Evolutionary conservation across 2,113 vertebrate species (phyloP).

Genomic region (Alosa alosa): DNA sequence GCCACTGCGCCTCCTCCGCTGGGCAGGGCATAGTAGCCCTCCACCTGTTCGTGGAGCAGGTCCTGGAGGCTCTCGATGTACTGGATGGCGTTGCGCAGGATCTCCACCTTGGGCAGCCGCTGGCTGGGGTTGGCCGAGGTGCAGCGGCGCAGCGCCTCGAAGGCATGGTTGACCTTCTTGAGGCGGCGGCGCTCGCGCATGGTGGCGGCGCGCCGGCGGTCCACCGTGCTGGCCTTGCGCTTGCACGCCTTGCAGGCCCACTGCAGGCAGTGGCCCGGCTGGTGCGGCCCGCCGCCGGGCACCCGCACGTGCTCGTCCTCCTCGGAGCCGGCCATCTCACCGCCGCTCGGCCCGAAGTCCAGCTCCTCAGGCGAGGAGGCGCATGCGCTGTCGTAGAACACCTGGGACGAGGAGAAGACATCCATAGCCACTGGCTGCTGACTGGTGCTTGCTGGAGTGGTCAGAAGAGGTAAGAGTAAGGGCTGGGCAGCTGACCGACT

Average conservation of each 20-base stretch:
- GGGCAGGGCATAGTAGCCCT: constrained; percentile 83
- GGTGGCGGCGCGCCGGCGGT: constrained; percentile 90
- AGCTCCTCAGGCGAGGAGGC: constrained; percentile 82
- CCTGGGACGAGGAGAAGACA: constrained; percentile 83
- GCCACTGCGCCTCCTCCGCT: constrained; percentile 38
- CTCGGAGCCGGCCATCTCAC: constrained; percentile 75
- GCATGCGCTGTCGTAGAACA: constrained; percentile 85
- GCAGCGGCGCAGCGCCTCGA: constrained; percentile 90
- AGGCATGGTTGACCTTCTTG: constrained; percentile 96
- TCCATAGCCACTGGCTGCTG: constrained; percentile 71
- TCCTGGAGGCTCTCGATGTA: constrained; percentile 96
- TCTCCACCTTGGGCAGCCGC: constrained; percentile 96
- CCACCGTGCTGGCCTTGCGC: constrained; percentile 87
- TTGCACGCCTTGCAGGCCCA: constrained; percentile 99
- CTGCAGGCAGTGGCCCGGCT: constrained; percentile 91
- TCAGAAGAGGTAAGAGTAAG: background rate
- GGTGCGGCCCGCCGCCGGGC: constrained; percentile 81
- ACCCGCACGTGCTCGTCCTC: constrained; percentile 90
- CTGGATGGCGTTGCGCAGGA: constrained; percentile 94
- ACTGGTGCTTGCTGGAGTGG: background rate
- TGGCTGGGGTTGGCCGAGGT: constrained; percentile 92
- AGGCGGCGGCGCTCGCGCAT: constrained; percentile 94
- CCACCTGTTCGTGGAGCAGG: constrained; percentile 88
- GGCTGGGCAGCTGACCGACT: background rate
- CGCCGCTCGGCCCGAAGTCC: constrained; percentile 74